Evolutionary conservation across 2,888 invertebrate species (phyloP).

Genomic region (Ectropis crepuscularia): DNA sequence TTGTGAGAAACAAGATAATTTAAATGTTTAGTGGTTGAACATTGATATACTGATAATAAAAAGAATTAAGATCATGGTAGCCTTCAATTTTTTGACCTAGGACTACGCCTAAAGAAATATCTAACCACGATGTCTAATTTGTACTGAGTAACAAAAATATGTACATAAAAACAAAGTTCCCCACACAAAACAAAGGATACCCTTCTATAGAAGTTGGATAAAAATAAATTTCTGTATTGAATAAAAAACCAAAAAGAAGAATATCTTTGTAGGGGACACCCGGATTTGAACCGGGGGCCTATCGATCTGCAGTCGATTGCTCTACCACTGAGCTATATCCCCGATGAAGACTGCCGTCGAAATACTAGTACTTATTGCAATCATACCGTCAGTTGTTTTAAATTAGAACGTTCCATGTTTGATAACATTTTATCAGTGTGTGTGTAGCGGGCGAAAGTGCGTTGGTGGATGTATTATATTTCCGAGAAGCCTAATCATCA

Average conservation of each 20-base stretch:
- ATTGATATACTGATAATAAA: too few relatives aligned
- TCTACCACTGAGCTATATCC: conserved; percentile 81
- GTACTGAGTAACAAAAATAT: too few relatives aligned
- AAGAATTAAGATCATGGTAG: too few relatives aligned
- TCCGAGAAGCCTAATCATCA: neutral
- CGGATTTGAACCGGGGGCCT: conserved; percentile 82
- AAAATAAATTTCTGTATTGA: neutral
- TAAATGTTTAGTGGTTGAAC: too few relatives aligned
- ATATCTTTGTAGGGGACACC: conserved; percentile 68
- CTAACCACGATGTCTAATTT: too few relatives aligned
- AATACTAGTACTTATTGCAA: conserved; percentile 9
- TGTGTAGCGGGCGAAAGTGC: conserved; percentile 4
- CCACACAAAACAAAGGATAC: too few relatives aligned
- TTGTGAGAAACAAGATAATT: too few relatives aligned
- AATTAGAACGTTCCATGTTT: conserved; percentile 4
- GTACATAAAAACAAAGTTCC: too few relatives aligned
- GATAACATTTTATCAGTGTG: conserved; percentile 9
- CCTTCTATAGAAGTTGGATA: too few relatives aligned
- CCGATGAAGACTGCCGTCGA: conserved; percentile 41
- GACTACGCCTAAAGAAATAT: too few relatives aligned
- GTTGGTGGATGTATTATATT: neutral
- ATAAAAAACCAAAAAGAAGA: conserved; percentile 2
- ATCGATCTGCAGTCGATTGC: conserved; percentile 84
- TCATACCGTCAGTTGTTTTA: conserved; percentile 9
- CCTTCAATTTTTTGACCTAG: too few relatives aligned